Conservation (phyloP, 2,797 vertebrate genomes). For the Myiothlypis chrysogaster region DNA sequence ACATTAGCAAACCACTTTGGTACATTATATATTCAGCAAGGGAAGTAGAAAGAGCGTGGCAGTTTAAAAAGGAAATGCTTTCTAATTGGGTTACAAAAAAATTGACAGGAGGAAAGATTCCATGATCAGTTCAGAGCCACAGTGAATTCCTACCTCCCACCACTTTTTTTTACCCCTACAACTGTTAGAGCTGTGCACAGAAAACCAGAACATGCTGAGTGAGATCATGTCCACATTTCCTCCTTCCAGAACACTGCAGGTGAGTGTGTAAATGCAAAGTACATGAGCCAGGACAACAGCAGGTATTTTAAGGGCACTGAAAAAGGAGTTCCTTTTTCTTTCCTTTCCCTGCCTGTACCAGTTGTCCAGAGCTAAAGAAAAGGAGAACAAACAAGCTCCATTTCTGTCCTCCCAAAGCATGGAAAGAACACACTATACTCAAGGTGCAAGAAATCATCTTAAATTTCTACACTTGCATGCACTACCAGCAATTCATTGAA, state of each 20-base stretch:
- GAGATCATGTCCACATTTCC: neutral
- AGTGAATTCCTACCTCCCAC: neutral
- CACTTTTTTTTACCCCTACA: neutral
- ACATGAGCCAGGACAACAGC: neutral
- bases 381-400: neutral
- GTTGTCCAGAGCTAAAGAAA: neutral
- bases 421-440: neutral
- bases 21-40: neutral
- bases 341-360: neutral
- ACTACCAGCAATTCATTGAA: neutral
- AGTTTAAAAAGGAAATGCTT: neutral
- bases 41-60: neutral
- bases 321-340: neutral
- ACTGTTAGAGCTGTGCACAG: neutral
- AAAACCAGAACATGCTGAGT: neutral
- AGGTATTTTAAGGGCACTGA: neutral
- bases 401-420: neutral
- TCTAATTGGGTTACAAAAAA: neutral
- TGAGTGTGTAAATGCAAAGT: neutral
- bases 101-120: neutral
- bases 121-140: neutral
- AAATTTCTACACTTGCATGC: neutral
- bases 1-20: slow-evolving; percentile 18
- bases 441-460: neutral
- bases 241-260: neutral